Evolutionary conservation across 2,113 vertebrate genomes (phyloP).

Genomic region (Lipophrys pholis): DNA sequence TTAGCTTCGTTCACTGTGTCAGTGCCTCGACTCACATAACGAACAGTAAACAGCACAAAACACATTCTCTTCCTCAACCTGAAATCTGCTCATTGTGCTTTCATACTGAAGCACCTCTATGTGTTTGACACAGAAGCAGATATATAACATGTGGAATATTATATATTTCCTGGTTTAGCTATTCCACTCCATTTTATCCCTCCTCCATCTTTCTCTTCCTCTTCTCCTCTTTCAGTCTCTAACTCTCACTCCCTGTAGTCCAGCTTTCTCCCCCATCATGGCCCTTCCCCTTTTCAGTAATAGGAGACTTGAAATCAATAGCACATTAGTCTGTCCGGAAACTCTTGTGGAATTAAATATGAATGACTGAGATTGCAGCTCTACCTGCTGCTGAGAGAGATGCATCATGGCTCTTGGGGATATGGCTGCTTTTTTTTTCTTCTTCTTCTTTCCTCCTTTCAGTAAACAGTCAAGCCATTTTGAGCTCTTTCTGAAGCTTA

Average conservation of each 20-base stretch:
- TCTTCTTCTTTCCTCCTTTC: slow-evolving; percentile 28
- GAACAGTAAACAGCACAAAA: slow-evolving; percentile 46
- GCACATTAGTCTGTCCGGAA: slow-evolving; percentile 86
- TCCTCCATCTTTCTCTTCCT: slow-evolving; percentile 52
- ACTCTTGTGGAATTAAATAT: slow-evolving; percentile 87
- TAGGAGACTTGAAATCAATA: slow-evolving; percentile 87
- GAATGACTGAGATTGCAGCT: slow-evolving; percentile 86
- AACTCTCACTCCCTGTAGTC: slow-evolving; percentile 64
- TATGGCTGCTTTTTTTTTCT: slow-evolving; percentile 36
- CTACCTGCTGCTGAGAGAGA: slow-evolving; percentile 81
- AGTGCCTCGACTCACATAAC: slow-evolving; percentile 44
- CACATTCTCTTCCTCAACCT: slow-evolving; percentile 25
- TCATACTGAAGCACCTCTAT: slow-evolving; percentile 32
- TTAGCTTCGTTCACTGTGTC: slow-evolving; percentile 27
- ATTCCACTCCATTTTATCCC: slow-evolving; percentile 39
- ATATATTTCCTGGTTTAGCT: slow-evolving; percentile 47
- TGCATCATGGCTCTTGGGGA: slow-evolving; percentile 73
- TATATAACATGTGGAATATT: slow-evolving; percentile 23
- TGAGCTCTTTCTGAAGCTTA: slow-evolving; percentile 54
- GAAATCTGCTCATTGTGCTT: slow-evolving; percentile 20
- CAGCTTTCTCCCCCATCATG: slow-evolving; percentile 59
- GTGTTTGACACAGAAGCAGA: slow-evolving; percentile 21
- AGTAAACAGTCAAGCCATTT: slow-evolving; percentile 74
- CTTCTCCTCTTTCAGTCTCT: slow-evolving; percentile 67
- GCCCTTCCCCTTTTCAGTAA: slow-evolving; percentile 76